Percentiles rank a stretch among this genome's conserved stretches.
Conservation (phyloP, 2,888 invertebrate genomes). For the Cloeon dipterum region DNA sequence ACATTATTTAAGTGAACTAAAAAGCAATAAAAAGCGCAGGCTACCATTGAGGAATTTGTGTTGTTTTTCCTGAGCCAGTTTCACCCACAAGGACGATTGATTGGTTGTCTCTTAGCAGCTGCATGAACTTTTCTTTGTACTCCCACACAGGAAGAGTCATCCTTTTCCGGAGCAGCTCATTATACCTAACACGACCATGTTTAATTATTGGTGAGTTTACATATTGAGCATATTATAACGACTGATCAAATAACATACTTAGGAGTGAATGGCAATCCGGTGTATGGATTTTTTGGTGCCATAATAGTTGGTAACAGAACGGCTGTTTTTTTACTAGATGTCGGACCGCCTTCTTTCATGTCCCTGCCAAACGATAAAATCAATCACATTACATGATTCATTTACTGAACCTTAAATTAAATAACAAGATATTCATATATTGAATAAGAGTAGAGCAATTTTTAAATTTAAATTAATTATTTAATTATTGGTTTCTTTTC, state of each 20-base stretch:
- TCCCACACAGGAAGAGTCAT: constrained; percentile 93
- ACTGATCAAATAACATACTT: constrained; percentile 20
- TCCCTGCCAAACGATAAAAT: not conserved
- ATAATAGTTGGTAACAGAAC: constrained; percentile 19
- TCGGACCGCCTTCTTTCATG: constrained; percentile 10
- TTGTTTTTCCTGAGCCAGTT: constrained; percentile 99
- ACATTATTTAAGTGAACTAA: not conserved
- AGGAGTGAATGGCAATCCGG: constrained; percentile 61
- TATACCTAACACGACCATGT: constrained; percentile 26
- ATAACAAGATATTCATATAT: not conserved
- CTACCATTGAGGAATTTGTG: constrained; percentile 92
- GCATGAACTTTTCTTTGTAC: constrained; percentile 88
- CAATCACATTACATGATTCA: not conserved
- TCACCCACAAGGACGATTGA: constrained; percentile 94
- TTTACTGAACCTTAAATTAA: not conserved
- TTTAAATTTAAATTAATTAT: constrained; percentile 2
- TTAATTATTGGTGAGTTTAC: not conserved
- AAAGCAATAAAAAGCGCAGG: constrained; percentile 10
- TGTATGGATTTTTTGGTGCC: constrained; percentile 44
- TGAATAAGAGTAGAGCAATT: constrained; percentile 1
- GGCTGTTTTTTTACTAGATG: constrained; percentile 11
- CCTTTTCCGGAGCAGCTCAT: constrained; percentile 70
- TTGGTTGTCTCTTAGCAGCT: constrained; percentile 77
- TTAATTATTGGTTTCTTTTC: no score
- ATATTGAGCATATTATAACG: not conserved